Base-by-base conservation (phyloP, 64 coral and sea anemone genomes). In the Dendrophyllia cribrosa region DNA sequence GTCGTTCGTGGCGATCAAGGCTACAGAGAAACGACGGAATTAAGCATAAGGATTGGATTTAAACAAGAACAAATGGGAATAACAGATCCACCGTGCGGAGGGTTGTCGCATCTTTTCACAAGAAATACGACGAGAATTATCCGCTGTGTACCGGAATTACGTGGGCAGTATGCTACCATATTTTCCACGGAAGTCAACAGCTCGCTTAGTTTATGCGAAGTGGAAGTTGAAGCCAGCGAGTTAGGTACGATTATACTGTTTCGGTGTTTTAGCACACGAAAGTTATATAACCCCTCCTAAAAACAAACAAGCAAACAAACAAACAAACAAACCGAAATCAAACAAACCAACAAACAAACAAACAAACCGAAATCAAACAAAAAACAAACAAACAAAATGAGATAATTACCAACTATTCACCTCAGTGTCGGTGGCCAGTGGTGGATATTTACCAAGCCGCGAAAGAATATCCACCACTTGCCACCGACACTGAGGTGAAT, bases 151-250 rank as follows among this genome's bases (percentile, higher is more conserved):
- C 75, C 75, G 20, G 75, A 25, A 78, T 49, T 56, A 15, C 4
- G 9, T 1, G 75, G 75, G 0, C 5, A 2, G 21, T 78, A 51
- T 26, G 75, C 58, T 20, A 78, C 75, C 50, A 78, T 78, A 78
- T 78, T 78, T 78, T 50, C 46, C 1, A 20, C 49, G 20, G 8
- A 78, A 78, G 19, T 25, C 75, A 78, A 78, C 49, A 51, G 45
- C 51, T 21, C 22, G 19, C 75, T 78, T 5, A 78, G 75, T 22
- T 55, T 78, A 26, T 78, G 75, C 13, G 75, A 78, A 49, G 75
- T 78, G 75, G 75, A 78, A 78, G 75, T 78, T 78, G 75, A 78
- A 58, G 17, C 49, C 49, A 58, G 50, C 75, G 51, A 78, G 19
- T 12, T 56, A 78, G 75, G 75, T 78, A 56, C 0, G 72, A 50